These are phyloP conservation scores for Axea sp. DNA, from an alignment of 2,888 invertebrate genomes.

Conservation along the genomic window DNA sequence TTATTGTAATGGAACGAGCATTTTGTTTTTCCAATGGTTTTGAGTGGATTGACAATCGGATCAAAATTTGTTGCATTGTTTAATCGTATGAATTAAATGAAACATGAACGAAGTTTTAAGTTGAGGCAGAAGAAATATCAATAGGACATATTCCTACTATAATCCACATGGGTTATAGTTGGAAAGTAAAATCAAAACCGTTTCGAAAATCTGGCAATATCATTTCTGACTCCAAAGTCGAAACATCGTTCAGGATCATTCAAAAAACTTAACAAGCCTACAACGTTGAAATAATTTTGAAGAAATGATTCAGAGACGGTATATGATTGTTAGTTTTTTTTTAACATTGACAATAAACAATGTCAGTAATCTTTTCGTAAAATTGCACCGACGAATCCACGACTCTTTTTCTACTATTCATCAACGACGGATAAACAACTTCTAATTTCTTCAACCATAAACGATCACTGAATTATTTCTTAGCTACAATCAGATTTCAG, in stretches of 20 bases:
- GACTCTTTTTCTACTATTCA: not conserved
- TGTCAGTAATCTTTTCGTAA: conserved; percentile 13
- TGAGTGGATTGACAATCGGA: no score
- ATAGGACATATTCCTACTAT: no score
- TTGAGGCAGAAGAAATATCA: not conserved
- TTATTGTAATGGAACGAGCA: no score
- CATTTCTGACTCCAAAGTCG: not conserved
- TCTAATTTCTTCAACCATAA: conserved; percentile 3
- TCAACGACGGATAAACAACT: not conserved
- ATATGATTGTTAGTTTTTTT: conserved; percentile 18
- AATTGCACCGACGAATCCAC: conserved; percentile 33
- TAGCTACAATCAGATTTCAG: no score
- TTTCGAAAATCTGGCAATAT: no score
- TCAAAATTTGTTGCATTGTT: no score
- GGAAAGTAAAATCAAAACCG: no score
- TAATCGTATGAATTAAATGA: no score
- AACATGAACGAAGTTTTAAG: not conserved
- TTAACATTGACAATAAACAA: conserved; percentile 18
- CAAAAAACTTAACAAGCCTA: not conserved
- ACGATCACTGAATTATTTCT: conserved; percentile 2
- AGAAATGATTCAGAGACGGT: conserved; percentile 9
- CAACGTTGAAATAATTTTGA: no score
- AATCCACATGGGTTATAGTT: no score
- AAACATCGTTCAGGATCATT: not conserved
- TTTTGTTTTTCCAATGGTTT: no score